phyloP scores from a whole-genome alignment of 2,888 invertebrate genomes.

The Esperia sulphurella region DNA sequence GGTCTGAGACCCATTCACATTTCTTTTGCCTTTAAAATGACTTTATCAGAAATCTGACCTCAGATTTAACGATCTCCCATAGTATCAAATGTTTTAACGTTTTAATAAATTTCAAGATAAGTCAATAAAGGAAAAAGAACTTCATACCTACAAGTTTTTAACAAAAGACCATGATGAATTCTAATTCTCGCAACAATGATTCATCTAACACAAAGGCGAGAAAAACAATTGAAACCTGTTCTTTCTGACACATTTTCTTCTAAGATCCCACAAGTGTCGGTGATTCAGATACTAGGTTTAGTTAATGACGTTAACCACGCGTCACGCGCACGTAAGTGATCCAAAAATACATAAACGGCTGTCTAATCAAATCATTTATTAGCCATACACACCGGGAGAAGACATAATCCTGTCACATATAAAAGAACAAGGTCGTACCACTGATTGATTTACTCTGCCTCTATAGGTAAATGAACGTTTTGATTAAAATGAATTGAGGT shows the following conservation, averaged over 20 bases:
- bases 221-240: constrained; percentile 5
- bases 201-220: neutral
- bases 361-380: constrained; percentile 50
- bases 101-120: neutral
- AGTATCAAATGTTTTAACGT: neutral
- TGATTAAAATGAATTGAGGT: constrained; percentile 9
- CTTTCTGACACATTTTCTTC: constrained; percentile 3
- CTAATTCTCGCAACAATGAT: neutral
- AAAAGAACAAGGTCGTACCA: constrained; percentile 7
- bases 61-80: neutral
- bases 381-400: constrained; percentile 19
- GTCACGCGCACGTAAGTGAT: constrained; percentile 41
- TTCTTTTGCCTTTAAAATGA: neutral
- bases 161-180: neutral
- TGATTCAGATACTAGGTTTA: constrained; percentile 28
- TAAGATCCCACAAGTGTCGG: neutral
- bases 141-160: neutral
- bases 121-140: neutral
- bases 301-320: constrained; percentile 32
- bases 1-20: neutral
- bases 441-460: constrained; percentile 14
- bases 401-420: constrained; percentile 10
- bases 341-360: constrained; percentile 50
- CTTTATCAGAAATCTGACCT: constrained; percentile 1
- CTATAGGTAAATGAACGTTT: constrained; percentile 2